phyloP scores from a whole-genome alignment of 2,888 invertebrate genomes.

The Thera obeliscata region DNA sequence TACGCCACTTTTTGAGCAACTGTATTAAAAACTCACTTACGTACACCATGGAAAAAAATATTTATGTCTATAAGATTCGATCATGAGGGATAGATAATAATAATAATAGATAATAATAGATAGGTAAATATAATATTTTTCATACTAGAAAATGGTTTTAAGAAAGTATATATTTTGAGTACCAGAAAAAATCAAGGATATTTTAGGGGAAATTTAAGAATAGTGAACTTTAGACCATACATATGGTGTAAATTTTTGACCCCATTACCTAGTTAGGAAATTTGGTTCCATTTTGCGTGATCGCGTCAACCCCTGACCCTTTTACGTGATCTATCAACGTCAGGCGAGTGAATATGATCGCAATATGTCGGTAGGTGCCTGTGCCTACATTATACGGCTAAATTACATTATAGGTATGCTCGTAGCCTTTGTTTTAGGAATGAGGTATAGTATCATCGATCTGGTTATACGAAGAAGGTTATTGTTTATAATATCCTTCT shows the following conservation, averaged over 20 bases:
- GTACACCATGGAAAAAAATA: too few species aligned
- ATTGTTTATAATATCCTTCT: not conserved
- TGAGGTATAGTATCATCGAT: not conserved
- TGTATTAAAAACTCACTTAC: too few species aligned
- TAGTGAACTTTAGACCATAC: too few species aligned
- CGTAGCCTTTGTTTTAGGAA: not conserved
- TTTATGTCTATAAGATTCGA: too few species aligned
- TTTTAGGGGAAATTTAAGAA: too few species aligned
- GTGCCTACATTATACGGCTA: constrained; percentile 14
- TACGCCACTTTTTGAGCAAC: too few species aligned
- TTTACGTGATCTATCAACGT: constrained; percentile 40
- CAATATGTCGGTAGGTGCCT: constrained; percentile 24
- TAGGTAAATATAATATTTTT: too few species aligned
- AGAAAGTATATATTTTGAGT: too few species aligned
- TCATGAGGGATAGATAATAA: too few species aligned
- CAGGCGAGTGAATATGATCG: constrained; percentile 39
- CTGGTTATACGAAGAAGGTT: not conserved
- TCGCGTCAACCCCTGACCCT: constrained; percentile 37
- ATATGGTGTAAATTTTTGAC: constrained; percentile 14
- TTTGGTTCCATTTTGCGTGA: constrained; percentile 31
- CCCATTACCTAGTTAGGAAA: constrained; percentile 35
- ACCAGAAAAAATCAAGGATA: too few species aligned
- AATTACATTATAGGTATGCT: constrained; percentile 10
- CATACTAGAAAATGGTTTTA: too few species aligned
- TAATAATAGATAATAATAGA: too few species aligned